phyloP scores from a whole-genome alignment of 2,888 invertebrate genomes.

The Macaria notata region DNA sequence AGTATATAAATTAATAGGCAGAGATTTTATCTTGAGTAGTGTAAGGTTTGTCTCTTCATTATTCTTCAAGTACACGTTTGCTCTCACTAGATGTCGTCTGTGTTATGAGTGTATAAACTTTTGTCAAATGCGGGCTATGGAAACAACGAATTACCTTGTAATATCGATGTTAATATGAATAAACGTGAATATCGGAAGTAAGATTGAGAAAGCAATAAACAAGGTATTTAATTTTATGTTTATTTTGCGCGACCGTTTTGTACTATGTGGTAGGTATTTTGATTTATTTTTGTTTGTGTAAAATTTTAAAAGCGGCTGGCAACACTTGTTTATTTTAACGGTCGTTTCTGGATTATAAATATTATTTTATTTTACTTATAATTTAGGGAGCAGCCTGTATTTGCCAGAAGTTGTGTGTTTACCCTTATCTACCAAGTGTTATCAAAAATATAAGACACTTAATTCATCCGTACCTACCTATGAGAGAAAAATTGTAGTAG shows the following conservation, averaged over 20 bases:
- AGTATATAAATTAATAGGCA: slow-evolving; percentile 42
- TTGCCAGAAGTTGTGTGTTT: slow-evolving; percentile 66
- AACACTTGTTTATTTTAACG: slow-evolving; percentile 5
- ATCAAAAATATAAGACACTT: too few relatives aligned
- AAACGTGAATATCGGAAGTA: slow-evolving; percentile 7
- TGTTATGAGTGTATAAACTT: slow-evolving; percentile 54
- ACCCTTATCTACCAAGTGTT: slow-evolving; percentile 11
- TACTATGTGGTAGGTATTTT: neutral
- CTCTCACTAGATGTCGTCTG: slow-evolving; percentile 41
- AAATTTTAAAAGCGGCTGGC: slow-evolving; percentile 15
- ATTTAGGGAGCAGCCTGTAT: slow-evolving; percentile 60
- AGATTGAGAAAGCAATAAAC: too few relatives aligned
- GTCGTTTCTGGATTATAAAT: slow-evolving; percentile 10
- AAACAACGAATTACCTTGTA: slow-evolving; percentile 72
- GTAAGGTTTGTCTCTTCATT: slow-evolving; percentile 35
- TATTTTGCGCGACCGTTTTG: slow-evolving; percentile 1
- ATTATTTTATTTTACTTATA: neutral
- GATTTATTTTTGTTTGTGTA: neutral
- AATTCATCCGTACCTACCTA: too few relatives aligned
- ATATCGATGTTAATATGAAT: slow-evolving; percentile 26
- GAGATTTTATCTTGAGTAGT: slow-evolving; percentile 34
- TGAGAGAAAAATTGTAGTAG: too few relatives aligned
- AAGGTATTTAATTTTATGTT: slow-evolving; percentile 1
- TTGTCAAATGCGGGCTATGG: slow-evolving; percentile 78
- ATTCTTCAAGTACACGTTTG: slow-evolving; percentile 36